Conservation (phyloP, 2,797 vertebrate species). For the Myotis daubentonii region DNA sequence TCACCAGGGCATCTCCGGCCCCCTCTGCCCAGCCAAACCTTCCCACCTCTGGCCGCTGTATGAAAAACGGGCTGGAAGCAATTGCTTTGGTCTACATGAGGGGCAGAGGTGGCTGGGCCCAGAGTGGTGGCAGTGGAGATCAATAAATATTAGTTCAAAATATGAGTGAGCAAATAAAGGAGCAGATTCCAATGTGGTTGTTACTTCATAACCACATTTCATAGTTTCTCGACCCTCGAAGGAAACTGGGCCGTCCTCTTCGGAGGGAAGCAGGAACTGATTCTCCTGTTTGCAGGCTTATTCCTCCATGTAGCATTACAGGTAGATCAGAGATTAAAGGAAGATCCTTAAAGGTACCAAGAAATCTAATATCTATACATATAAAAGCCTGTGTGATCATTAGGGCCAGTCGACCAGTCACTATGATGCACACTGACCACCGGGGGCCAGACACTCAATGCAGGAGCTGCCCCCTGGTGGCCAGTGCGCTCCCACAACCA, state of each 20-base stretch:
- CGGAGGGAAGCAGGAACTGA: neutral
- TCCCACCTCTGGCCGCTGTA: neutral
- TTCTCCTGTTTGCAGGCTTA: neutral
- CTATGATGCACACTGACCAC: too few relatives aligned
- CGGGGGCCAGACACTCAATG: too few relatives aligned
- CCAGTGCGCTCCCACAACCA: too few relatives aligned
- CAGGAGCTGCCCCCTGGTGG: too few relatives aligned
- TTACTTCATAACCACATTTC: neutral
- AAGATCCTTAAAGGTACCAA: neutral
- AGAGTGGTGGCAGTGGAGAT: neutral
- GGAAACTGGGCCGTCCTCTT: neutral
- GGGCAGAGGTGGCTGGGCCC: neutral
- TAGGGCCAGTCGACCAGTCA: too few relatives aligned
- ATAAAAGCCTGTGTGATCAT: too few relatives aligned
- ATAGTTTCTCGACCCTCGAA: fast-evolving
- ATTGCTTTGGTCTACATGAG: neutral
- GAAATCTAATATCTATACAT: neutral
- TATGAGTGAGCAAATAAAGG: neutral
- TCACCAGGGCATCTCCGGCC: neutral
- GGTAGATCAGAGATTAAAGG: neutral
- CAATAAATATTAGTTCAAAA: neutral
- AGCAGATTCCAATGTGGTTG: neutral
- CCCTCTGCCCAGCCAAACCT: neutral
- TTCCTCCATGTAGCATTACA: neutral
- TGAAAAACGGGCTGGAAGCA: neutral